Evolutionary conservation across 2,113 vertebrate species (phyloP).

Genomic region (Gasterosteus aculeatus): DNA sequence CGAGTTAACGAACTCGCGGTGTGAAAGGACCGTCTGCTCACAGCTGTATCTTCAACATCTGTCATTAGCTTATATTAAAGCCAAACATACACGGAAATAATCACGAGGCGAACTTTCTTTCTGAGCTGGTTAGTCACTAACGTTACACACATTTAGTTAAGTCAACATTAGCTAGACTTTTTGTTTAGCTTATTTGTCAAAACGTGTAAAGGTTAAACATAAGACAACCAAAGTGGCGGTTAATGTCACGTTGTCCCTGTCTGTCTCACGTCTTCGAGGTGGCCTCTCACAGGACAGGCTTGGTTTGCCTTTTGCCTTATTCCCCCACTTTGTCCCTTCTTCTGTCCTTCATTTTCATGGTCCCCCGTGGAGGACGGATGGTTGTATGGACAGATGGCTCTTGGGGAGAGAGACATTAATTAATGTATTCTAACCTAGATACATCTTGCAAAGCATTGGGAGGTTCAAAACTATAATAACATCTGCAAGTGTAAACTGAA

Average conservation of each 20-base stretch:
- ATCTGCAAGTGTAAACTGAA: slow-evolving; percentile 12
- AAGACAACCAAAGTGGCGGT: neutral
- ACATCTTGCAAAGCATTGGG: neutral
- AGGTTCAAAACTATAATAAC: neutral
- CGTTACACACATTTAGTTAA: neutral
- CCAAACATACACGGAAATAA: too few relatives aligned
- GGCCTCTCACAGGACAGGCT: slow-evolving; percentile 25
- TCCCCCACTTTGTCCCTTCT: slow-evolving; percentile 15
- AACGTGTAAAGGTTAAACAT: neutral
- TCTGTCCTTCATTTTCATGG: slow-evolving; percentile 64
- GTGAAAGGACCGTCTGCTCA: slow-evolving; percentile 11
- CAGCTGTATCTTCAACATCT: neutral
- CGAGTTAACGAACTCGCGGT: neutral
- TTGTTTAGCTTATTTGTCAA: neutral
- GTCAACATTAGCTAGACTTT: neutral
- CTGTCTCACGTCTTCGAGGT: slow-evolving; percentile 1
- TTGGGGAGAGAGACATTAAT: slow-evolving; percentile 21
- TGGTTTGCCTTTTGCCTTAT: slow-evolving; percentile 18
- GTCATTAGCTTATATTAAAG: neutral
- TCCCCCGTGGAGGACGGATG: slow-evolving; percentile 41
- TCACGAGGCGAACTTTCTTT: neutral
- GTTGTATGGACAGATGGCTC: slow-evolving; percentile 36
- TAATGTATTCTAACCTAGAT: neutral
- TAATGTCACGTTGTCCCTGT: neutral
- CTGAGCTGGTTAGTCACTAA: neutral